These are phyloP conservation scores for Thaumetopoea pityocampa DNA, from an alignment of 1,140 invertebrate species.

Conservation along the genomic window DNA sequence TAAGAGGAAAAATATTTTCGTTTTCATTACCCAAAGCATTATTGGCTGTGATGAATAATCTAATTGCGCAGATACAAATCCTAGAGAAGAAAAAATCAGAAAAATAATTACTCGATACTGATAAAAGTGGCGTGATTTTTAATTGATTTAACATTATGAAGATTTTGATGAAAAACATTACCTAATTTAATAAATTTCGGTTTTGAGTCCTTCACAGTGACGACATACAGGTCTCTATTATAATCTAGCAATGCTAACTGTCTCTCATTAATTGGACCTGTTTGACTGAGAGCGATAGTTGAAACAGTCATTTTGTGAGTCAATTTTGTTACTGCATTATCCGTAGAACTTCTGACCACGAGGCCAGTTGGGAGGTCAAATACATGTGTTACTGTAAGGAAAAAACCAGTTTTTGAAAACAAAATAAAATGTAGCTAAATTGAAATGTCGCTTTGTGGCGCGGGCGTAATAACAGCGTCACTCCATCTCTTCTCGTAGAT, in stretches of 20 bases:
- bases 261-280: conserved; percentile 77
- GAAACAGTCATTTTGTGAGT: conserved; percentile 81
- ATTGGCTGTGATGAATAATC: too few relatives aligned
- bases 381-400: conserved; percentile 86
- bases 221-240: conserved; percentile 66
- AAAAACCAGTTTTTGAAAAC: conserved; percentile 4
- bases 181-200: conserved; percentile 86
- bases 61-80: too few relatives aligned
- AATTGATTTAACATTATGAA: not conserved
- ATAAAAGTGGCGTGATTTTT: not conserved
- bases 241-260: conserved; percentile 68
- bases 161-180: conserved; percentile 47
- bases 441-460: too few relatives aligned
- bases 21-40: too few relatives aligned
- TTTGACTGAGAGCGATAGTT: conserved; percentile 87
- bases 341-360: conserved; percentile 77
- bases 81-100: too few relatives aligned
- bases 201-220: conserved; percentile 81
- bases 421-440: too few relatives aligned
- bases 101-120: too few relatives aligned
- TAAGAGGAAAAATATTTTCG: too few relatives aligned
- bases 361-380: conserved; percentile 85
- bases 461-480: too few relatives aligned
- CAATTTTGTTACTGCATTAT: conserved; percentile 79
- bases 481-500: too few relatives aligned